Evolutionary conservation across 1,140 invertebrate genomes (phyloP).

Genomic region (Zaprionus nigranus): DNA sequence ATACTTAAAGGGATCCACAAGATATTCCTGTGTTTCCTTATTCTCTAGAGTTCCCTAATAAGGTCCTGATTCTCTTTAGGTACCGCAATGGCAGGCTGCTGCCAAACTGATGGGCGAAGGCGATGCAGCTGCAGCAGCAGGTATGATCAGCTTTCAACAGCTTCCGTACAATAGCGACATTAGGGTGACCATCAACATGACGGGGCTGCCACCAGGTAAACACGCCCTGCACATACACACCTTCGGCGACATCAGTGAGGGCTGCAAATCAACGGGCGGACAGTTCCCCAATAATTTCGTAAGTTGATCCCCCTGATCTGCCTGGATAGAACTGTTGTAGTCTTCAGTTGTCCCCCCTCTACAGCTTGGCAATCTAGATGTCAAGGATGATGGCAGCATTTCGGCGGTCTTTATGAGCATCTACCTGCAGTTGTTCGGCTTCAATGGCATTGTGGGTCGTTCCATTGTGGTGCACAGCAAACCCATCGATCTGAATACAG

Average conservation of each 20-base stretch:
- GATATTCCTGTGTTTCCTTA: neutral
- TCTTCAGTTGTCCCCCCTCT: neutral
- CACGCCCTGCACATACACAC: slow-evolving; percentile 93
- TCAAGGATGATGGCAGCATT: slow-evolving; percentile 78
- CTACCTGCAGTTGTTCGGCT: slow-evolving; percentile 76
- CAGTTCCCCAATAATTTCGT: slow-evolving; percentile 85
- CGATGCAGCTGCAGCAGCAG: slow-evolving; percentile 48
- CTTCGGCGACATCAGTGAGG: slow-evolving; percentile 89
- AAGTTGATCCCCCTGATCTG: slow-evolving; percentile 28
- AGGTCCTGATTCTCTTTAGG: slow-evolving; percentile 16
- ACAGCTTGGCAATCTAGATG: slow-evolving; percentile 80
- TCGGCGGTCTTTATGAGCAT: slow-evolving; percentile 69
- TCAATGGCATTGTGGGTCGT: slow-evolving; percentile 81
- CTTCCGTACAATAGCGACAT: slow-evolving; percentile 84
- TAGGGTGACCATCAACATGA: slow-evolving; percentile 86
- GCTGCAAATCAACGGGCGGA: slow-evolving; percentile 85
- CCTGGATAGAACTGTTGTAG: neutral
- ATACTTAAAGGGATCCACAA: neutral
- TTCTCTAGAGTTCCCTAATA: neutral
- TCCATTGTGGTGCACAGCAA: slow-evolving; percentile 82
- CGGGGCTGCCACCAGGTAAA: slow-evolving; percentile 86
- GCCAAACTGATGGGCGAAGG: slow-evolving; percentile 68
- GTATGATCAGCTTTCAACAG: slow-evolving; percentile 77
- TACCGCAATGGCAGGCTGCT: slow-evolving; percentile 75
- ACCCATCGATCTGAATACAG: slow-evolving; percentile 78